A percentile compares a stretch with the other conserved stretches of the same genome.
Conservation (phyloP, 2,113 vertebrate species). For the Vulpes vulpes region DNA sequence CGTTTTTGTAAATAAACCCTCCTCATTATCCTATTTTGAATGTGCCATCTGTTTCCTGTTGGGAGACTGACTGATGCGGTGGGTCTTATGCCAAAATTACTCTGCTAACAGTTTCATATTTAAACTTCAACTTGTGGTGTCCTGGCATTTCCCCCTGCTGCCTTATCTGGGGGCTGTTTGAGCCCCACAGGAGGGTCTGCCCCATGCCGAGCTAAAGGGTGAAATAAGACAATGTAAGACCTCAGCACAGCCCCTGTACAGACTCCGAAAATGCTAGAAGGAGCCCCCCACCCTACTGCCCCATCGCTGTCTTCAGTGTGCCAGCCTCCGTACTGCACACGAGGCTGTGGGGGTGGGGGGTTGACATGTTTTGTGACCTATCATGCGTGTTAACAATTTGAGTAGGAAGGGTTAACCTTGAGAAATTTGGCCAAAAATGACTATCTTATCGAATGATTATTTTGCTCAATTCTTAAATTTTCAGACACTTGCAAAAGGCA, state of each 20-base stretch:
- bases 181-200: neutral
- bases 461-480: constrained; percentile 23
- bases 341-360: neutral
- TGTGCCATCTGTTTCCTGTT: constrained; percentile 45
- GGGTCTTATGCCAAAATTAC: neutral
- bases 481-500: neutral
- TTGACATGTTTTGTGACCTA: neutral
- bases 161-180: neutral
- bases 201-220: neutral
- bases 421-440: neutral
- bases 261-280: neutral
- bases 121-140: constrained; percentile 17
- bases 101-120: neutral
- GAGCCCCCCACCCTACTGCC: neutral
- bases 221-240: neutral
- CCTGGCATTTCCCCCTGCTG: neutral
- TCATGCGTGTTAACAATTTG: neutral
- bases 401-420: neutral
- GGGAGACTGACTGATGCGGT: constrained; percentile 13
- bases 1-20: constrained; percentile 44
- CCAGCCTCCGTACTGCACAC: neutral
- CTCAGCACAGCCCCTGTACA: neutral
- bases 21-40: constrained; percentile 42
- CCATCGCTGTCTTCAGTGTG: neutral
- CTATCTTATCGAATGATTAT: neutral